Evolutionary conservation across 1,140 invertebrate genomes (phyloP).

Genomic region (Drosophila ercepeae): DNA sequence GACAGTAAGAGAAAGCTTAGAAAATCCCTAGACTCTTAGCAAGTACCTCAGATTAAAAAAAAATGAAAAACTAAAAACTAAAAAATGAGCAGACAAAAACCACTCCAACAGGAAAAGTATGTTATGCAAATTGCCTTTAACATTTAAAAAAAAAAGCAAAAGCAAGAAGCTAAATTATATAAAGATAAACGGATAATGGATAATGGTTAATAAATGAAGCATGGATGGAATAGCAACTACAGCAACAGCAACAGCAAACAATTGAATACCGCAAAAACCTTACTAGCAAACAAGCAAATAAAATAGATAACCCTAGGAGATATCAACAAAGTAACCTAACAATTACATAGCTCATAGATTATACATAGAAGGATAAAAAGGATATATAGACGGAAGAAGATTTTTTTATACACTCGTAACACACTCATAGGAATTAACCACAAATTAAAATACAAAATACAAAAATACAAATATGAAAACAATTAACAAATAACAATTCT

Average conservation of each 20-base stretch:
- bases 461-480: constrained; percentile 23
- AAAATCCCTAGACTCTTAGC: constrained; percentile 69
- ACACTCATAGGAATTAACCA: constrained; percentile 69
- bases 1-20: constrained; percentile 56
- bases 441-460: constrained; percentile 12
- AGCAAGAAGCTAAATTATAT: constrained; percentile 37
- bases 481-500: constrained; percentile 43
- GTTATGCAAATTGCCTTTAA: constrained; percentile 70
- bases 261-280: constrained; percentile 74
- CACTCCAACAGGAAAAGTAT: constrained; percentile 32
- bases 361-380: constrained; percentile 11
- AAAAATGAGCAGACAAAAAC: constrained; percentile 4
- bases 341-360: constrained; percentile 49
- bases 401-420: constrained; percentile 52
- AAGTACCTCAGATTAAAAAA: constrained; percentile 63
- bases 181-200: constrained; percentile 27
- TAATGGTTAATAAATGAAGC: neutral
- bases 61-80: constrained; percentile 12
- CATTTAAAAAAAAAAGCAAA: constrained; percentile 28
- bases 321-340: constrained; percentile 54
- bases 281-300: constrained; percentile 77
- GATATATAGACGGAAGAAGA: neutral
- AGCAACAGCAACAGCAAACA: too few relatives aligned
- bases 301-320: constrained; percentile 43
- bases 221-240: constrained; percentile 16